Percentiles rank a stretch among this genome's conserved stretches.
Conservation (phyloP, 2,113 vertebrate genomes). For the Pipra filicauda region DNA sequence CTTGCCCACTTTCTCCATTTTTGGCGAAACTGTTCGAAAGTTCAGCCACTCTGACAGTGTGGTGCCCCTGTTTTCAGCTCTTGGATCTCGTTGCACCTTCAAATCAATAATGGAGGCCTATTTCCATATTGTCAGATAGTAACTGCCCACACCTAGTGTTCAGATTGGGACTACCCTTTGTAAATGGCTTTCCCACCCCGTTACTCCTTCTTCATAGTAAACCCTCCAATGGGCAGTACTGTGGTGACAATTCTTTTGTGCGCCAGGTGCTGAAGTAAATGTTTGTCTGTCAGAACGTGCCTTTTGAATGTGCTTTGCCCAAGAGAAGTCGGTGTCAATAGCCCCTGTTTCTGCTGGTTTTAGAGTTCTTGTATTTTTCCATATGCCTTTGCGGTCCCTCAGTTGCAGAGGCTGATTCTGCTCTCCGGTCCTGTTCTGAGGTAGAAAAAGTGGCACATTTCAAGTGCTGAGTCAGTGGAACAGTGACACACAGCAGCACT, state of each 20-base stretch:
- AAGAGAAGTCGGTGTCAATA: background rate
- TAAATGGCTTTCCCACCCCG: background rate
- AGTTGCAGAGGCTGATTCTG: background rate
- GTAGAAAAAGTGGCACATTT: background rate
- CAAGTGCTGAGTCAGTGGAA: background rate
- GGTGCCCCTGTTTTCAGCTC: background rate
- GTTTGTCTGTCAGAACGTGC: background rate
- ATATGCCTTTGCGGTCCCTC: accelerated
- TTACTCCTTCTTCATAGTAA: background rate
- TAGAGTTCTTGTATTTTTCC: background rate
- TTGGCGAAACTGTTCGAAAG: background rate
- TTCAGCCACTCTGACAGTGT: background rate
- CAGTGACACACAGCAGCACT: background rate
- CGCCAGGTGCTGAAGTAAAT: background rate
- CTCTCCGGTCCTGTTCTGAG: background rate
- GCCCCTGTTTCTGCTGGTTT: background rate
- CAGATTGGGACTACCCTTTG: background rate
- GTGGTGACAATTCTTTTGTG: background rate
- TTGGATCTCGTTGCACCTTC: background rate
- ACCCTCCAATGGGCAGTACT: background rate
- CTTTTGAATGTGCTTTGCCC: background rate
- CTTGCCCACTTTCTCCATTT: background rate
- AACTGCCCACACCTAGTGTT: background rate
- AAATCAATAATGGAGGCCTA: background rate
- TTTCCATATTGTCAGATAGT: background rate